Conservation (phyloP, 2,113 vertebrate species). For the Fulica atra region DNA sequence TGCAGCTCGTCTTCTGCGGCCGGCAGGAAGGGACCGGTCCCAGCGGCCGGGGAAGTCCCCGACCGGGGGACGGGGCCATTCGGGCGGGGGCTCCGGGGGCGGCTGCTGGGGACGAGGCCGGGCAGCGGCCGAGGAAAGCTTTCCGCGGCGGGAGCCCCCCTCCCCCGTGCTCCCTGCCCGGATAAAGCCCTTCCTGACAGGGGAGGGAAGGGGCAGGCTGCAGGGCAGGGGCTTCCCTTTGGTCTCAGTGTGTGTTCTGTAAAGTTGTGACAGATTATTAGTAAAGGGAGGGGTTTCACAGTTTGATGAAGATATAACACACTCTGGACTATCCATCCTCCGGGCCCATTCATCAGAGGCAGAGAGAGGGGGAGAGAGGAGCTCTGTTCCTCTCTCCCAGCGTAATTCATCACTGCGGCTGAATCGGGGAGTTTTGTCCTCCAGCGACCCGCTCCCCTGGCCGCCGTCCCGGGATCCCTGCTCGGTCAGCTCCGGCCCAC, state of each 20-base stretch:
- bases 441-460: not conserved
- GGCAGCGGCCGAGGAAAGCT: not conserved
- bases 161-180: not conserved
- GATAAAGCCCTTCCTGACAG: slow-evolving; percentile 56
- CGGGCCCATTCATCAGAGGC: not conserved
- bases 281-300: slow-evolving; percentile 57
- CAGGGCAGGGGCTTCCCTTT: slow-evolving; percentile 44
- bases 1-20: too few relatives aligned
- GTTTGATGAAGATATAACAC: slow-evolving; percentile 62
- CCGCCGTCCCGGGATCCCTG: not conserved
- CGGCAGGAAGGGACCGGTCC: not conserved
- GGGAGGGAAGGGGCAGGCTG: slow-evolving; percentile 62
- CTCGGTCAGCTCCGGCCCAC: not conserved
- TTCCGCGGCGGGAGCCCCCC: not conserved
- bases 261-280: slow-evolving; percentile 72
- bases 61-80: not conserved
- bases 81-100: not conserved
- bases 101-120: not conserved
- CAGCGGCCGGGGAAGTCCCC: not conserved
- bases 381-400: not conserved
- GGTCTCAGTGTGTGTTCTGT: slow-evolving; percentile 68
- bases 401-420: slow-evolving; percentile 28
- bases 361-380: not conserved
- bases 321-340: slow-evolving; percentile 32
- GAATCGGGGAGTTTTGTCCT: not conserved